Base-by-base conservation (phyloP, 2,888 invertebrate species). In the Diarsia rubi region DNA sequence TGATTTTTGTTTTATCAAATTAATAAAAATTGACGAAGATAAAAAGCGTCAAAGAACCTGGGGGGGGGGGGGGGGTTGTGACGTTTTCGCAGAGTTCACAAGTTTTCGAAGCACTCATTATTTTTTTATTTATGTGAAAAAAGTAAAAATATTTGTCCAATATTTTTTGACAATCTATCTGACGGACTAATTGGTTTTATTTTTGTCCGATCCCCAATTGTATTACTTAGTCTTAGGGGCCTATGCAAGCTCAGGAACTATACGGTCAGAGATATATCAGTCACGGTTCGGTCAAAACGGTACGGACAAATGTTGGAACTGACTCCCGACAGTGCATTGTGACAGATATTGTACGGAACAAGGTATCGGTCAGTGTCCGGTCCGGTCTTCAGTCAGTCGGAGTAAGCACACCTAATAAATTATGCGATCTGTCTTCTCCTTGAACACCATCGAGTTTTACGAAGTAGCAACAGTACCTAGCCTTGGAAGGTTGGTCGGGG, bases 371-470 rank as follows among this genome's bases (percentile, higher is more conserved):
- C 54, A 54, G 54, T 24, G 54, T 54, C 24, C 24, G 14, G 24
- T 24, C n/a, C n/a, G n/a, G 5, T 54, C 54, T 24, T 12, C 24
- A 54, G 14, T 24, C 54, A 8, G 8, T 16, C 16, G 57, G 57
- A 16, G 2, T 27, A 64, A 31, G 12, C 16, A 16, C 21, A 16
- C 6, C 14, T 6, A 24, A 4, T 11, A 16, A 75, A 67, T 80
- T 69, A 67, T 84, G 67, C 66, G 84, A 80, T 84, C 62, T 80
- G 73, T 31, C 54, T 83, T 73, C 49, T 68, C 21, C 37, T 11
- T 65, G 11, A 9, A 66, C n/a, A 57, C 16, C 52, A 19, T 59
- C 37, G 24, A 14, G 37, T 68, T 75, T 24, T 52, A 60, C 72
- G 66, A 81, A 65, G 37, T 47, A 76, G 62, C 31, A 27, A 66